A percentile compares a stretch with the other conserved stretches of the same genome.
These are phyloP conservation scores for Furnarius figulus DNA, from an alignment of 2,113 vertebrate species.

Conservation along the genomic window DNA sequence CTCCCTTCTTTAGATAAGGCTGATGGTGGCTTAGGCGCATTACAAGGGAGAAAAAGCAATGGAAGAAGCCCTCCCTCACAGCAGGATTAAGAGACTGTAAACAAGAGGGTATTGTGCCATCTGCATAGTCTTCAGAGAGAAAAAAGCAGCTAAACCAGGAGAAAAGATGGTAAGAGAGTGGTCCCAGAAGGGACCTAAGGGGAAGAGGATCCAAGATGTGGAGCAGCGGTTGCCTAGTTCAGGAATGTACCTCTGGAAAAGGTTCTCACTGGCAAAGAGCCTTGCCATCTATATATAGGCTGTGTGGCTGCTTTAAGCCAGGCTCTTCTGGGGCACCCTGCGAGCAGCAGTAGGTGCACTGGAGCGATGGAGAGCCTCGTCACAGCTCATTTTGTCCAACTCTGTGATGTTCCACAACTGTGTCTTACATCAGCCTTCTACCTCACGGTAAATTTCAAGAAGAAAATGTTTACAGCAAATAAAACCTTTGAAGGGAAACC, in stretches of 20 bases:
- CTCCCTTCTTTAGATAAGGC: not conserved
- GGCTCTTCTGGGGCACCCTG: not conserved
- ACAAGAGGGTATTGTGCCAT: not conserved
- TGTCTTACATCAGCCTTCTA: not conserved
- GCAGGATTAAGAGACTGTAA: not conserved
- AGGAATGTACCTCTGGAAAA: not conserved
- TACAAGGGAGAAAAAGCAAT: not conserved
- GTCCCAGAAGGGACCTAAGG: not conserved
- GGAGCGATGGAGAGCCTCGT: not conserved
- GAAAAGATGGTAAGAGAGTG: not conserved
- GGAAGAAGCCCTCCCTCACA: not conserved
- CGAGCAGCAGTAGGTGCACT: rapidly evolving
- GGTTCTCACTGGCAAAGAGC: not conserved
- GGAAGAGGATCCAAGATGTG: not conserved
- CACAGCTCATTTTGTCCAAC: rapidly evolving
- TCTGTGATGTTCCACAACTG: rapidly evolving
- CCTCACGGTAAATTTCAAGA: not conserved
- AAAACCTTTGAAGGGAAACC: not conserved
- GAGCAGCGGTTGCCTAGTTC: not conserved
- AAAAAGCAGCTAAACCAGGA: not conserved
- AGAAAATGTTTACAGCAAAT: not conserved
- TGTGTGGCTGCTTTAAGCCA: not conserved
- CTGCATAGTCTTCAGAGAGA: not conserved
- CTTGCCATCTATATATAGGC: not conserved
- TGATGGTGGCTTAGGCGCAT: not conserved